These are phyloP conservation scores for Aplochiton taeniatus DNA, from an alignment of 2,797 vertebrate species.

Conservation along the genomic window DNA sequence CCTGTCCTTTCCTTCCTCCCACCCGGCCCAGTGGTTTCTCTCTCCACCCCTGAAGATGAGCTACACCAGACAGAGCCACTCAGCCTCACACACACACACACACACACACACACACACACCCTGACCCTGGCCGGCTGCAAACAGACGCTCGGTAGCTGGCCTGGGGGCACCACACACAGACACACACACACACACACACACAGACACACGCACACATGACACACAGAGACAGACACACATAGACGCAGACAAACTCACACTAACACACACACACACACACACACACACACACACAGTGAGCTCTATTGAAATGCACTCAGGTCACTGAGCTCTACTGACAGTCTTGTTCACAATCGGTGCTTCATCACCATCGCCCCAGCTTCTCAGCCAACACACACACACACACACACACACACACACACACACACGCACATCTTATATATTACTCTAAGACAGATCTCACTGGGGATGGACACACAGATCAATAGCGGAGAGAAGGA, in stretches of 20 bases:
- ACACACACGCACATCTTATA: background rate
- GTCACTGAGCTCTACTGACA: slow-evolving; percentile 36
- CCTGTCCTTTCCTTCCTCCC: slow-evolving; percentile 16
- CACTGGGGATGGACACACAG: slow-evolving; percentile 17
- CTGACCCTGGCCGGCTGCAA: slow-evolving; percentile 34
- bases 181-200: slow-evolving; percentile 10
- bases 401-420: slow-evolving; percentile 5
- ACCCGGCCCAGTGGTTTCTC: slow-evolving; percentile 50
- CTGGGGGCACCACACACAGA: slow-evolving; percentile 4
- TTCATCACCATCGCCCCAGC: slow-evolving; percentile 54
- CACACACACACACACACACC: slow-evolving; percentile 48
- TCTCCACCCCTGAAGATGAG: slow-evolving; percentile 56
- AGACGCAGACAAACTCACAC: slow-evolving; percentile 10
- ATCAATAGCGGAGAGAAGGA: slow-evolving; percentile 24
- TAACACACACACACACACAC: slow-evolving; percentile 13
- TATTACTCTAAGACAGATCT: slow-evolving; percentile 16
- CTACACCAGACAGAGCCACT: slow-evolving; percentile 70
- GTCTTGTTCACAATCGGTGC: slow-evolving; percentile 22
- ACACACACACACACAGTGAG: slow-evolving; percentile 1
- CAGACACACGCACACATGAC: slow-evolving; percentile 10
- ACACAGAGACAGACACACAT: background rate
- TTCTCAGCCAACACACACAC: slow-evolving; percentile 29
- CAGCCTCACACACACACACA: slow-evolving; percentile 55
- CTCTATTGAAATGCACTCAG: slow-evolving; percentile 23
- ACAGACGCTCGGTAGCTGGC: slow-evolving; percentile 35